Percentiles rank a stretch among this genome's conserved stretches.
These are phyloP conservation scores for Entosphenus tridentatus DNA, from an alignment of 2,113 vertebrate genomes.

Conservation along the genomic window DNA sequence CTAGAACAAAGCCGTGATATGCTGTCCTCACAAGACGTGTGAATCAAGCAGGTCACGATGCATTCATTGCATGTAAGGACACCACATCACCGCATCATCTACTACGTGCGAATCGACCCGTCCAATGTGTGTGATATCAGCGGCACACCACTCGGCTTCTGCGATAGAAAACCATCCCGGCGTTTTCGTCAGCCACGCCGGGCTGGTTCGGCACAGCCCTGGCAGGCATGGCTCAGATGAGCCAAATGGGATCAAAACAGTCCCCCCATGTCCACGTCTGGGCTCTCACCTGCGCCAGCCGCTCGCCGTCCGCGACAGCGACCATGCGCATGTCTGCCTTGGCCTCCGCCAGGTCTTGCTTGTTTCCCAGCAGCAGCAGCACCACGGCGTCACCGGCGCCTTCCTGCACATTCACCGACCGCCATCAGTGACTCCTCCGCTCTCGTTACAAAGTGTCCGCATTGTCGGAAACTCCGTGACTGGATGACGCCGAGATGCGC, in stretches of 20 bases:
- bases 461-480: neutral
- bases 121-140: too few relatives aligned
- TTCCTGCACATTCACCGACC: conserved; percentile 20
- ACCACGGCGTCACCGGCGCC: conserved; percentile 28
- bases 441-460: neutral
- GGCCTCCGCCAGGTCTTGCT: conserved; percentile 22
- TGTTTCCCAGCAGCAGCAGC: conserved; percentile 44
- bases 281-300: conserved; percentile 27
- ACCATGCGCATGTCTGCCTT: conserved; percentile 16
- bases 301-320: conserved; percentile 23
- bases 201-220: neutral
- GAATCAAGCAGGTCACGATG: too few relatives aligned
- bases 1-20: too few relatives aligned
- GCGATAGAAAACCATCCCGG: neutral
- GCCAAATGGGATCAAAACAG: neutral
- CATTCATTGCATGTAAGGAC: too few relatives aligned
- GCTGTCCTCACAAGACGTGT: too few relatives aligned
- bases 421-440: conserved; percentile 8
- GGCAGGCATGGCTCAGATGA: neutral
- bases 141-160: neutral
- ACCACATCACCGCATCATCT: too few relatives aligned
- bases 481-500: neutral
- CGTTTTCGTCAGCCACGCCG: neutral
- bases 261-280: neutral
- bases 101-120: too few relatives aligned